A percentile compares a stretch with the other conserved stretches of the same genome.
Conservation (phyloP, 2,113 vertebrate species). For the Peromyscus leucopus region DNA sequence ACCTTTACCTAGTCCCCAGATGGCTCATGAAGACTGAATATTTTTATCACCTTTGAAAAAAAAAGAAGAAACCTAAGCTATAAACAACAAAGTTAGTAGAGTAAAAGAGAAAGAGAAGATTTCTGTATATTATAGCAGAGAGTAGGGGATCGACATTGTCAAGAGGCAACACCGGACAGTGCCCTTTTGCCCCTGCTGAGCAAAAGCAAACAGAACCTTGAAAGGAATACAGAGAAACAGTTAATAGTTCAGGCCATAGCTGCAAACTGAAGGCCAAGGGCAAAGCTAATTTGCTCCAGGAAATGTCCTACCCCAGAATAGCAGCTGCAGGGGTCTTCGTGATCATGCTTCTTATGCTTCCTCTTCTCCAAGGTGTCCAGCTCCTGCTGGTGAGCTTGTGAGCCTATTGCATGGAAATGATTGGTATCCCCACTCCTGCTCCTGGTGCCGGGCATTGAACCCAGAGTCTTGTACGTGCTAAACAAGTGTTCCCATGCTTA, state of each 20-base stretch:
- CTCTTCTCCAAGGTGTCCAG: neutral
- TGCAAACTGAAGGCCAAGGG: neutral
- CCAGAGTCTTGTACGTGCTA: no score
- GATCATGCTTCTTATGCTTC: fast-evolving
- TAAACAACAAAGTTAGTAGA: neutral
- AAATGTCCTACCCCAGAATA: neutral
- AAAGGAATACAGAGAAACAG: neutral
- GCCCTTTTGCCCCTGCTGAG: neutral
- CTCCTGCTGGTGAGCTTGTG: neutral
- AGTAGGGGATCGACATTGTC: neutral
- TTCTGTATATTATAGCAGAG: neutral
- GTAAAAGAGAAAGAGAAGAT: neutral
- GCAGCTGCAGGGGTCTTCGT: neutral
- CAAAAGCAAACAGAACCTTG: neutral
- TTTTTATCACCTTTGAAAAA: neutral
- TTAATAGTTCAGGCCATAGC: no score
- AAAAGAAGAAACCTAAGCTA: neutral
- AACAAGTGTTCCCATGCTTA: neutral
- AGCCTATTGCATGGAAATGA: neutral
- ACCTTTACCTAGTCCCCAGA: neutral
- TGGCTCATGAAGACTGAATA: neutral
- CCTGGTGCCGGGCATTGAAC: neutral
- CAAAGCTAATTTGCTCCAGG: neutral
- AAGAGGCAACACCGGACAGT: no score
- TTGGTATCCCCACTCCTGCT: neutral